A percentile compares a stretch with the other conserved stretches of the same genome.
These are phyloP conservation scores for Pseudolycoriella hygida DNA, from an alignment of 2,888 invertebrate species.

Conservation along the genomic window DNA sequence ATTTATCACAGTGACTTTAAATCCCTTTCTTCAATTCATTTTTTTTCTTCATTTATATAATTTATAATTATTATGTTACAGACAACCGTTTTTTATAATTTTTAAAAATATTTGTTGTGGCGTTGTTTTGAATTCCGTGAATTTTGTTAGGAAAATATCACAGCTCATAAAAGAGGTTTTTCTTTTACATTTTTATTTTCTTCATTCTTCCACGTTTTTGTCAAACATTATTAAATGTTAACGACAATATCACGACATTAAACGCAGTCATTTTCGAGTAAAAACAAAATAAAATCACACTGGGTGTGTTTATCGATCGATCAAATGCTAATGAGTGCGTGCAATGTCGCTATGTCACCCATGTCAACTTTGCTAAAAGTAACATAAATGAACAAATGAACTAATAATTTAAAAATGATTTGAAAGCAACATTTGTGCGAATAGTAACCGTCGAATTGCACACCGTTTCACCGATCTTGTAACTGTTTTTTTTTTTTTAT, in stretches of 20 bases:
- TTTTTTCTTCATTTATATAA: neutral
- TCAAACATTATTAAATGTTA: neutral
- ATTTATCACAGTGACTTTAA: neutral
- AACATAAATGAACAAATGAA: neutral
- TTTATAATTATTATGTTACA: neutral
- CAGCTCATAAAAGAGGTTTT: neutral
- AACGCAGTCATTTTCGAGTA: too few species aligned
- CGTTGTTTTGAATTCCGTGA: constrained; percentile 2
- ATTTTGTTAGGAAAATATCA: constrained; percentile 1
- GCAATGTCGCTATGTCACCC: too few species aligned
- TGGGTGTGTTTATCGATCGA: too few species aligned
- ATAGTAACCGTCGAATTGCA: too few species aligned
- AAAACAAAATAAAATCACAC: too few species aligned
- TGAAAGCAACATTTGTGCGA: too few species aligned
- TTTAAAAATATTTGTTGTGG: neutral
- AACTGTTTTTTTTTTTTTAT: too few species aligned
- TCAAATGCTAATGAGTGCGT: too few species aligned
- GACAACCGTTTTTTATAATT: too few species aligned
- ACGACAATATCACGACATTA: too few species aligned
- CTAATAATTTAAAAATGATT: neutral
- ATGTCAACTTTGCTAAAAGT: neutral
- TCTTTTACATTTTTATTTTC: neutral
- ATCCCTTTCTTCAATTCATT: neutral
- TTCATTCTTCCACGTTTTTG: neutral
- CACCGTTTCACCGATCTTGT: too few species aligned